A percentile compares a stretch with the other conserved stretches of the same genome.
Conservation (phyloP, 2,113 vertebrate genomes). For the Alaudala cheleensis region DNA sequence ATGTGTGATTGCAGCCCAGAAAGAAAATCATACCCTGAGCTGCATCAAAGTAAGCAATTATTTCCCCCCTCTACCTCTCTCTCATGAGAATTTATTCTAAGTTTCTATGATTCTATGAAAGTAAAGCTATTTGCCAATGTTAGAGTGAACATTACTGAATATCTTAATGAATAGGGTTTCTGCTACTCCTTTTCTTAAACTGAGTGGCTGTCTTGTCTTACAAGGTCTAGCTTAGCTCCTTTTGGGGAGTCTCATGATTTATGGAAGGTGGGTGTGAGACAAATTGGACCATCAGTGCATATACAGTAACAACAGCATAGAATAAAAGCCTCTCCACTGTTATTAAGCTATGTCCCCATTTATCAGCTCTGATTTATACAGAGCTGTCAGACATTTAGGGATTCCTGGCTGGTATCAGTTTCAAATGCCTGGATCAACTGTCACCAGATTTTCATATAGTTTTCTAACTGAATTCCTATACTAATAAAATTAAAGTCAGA, state of each 20-base stretch:
- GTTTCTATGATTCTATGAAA: not conserved
- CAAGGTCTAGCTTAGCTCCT: not conserved
- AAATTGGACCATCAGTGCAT: not conserved
- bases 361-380: not conserved
- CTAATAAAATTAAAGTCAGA: not conserved
- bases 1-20: not conserved
- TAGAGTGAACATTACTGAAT: not conserved
- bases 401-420: not conserved
- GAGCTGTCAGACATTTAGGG: not conserved
- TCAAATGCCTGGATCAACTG: not conserved
- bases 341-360: not conserved
- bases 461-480: not conserved
- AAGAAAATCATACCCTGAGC: not conserved
- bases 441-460: not conserved
- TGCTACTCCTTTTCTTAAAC: not conserved
- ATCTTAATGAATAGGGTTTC: not conserved
- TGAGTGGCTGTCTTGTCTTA: not conserved
- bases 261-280: not conserved
- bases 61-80: not conserved
- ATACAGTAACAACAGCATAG: not conserved
- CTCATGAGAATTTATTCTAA: not conserved
- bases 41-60: not conserved
- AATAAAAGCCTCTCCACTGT: not conserved
- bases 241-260: not conserved
- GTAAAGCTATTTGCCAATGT: rapidly evolving